A percentile compares a stretch with the other conserved stretches of the same genome.
phyloP scores from a whole-genome alignment of 1,140 invertebrate species.

The Ceratina australensis region DNA sequence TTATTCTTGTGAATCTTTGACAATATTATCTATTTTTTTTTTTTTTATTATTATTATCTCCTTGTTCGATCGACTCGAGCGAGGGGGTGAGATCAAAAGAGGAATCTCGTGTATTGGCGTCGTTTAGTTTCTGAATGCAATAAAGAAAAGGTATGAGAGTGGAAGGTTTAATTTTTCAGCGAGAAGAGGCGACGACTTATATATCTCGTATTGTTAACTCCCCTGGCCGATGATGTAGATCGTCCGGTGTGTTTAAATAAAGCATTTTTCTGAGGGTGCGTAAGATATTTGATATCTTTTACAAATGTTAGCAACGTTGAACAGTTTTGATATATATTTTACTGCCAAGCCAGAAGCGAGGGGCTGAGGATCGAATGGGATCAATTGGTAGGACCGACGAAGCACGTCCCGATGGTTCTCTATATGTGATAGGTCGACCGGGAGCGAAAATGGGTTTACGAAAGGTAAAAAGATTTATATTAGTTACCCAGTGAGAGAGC shows the following conservation, averaged over 20 bases:
- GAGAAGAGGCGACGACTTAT: background rate
- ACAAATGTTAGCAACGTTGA: conserved; percentile 42
- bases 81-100: background rate
- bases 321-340: conserved; percentile 49
- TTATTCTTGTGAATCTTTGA: conserved; percentile 25
- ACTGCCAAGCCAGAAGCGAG: conserved; percentile 36
- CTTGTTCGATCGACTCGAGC: too few relatives aligned
- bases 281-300: conserved; percentile 49
- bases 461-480: conserved; percentile 9
- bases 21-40: conserved; percentile 24
- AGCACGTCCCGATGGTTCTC: conserved; percentile 20
- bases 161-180: conserved; percentile 27
- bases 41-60: background rate
- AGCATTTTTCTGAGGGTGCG: conserved; percentile 33
- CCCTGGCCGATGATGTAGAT: conserved; percentile 7
- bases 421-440: conserved; percentile 43
- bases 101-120: background rate
- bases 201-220: conserved; percentile 11
- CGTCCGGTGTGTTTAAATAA: conserved; percentile 26
- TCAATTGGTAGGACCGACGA: background rate
- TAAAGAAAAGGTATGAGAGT: background rate
- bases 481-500: background rate
- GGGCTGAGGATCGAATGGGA: background rate
- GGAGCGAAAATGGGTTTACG: background rate
- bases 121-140: conserved; percentile 34